These are phyloP conservation scores for Thymelicus lineola DNA, from an alignment of 2,888 invertebrate species.

Conservation along the genomic window DNA sequence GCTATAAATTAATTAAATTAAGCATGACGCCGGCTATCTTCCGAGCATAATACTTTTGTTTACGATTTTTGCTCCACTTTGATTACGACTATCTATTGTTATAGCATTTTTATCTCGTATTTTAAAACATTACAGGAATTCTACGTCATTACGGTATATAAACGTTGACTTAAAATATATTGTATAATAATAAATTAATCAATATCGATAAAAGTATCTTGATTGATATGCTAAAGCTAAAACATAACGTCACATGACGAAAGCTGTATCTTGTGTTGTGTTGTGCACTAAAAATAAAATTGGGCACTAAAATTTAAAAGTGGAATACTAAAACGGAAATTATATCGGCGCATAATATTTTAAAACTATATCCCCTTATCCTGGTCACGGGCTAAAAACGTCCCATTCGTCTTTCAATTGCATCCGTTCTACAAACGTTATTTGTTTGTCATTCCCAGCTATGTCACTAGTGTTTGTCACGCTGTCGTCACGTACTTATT, in stretches of 20 bases:
- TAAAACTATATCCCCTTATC: not conserved
- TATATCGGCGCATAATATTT: conserved; percentile 1
- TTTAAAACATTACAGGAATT: not conserved
- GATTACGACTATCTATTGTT: conserved; percentile 2
- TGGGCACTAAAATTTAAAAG: not conserved
- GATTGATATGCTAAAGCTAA: too few relatives aligned
- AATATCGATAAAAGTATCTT: too few relatives aligned
- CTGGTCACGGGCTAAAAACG: not conserved
- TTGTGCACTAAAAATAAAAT: not conserved
- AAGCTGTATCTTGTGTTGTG: too few relatives aligned
- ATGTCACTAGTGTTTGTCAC: not conserved
- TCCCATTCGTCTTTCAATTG: conserved; percentile 7
- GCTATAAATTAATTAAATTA: conserved; percentile 11
- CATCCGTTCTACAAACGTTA: not conserved
- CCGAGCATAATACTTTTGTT: conserved; percentile 13
- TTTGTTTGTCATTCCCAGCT: conserved; percentile 1
- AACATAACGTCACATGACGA: too few relatives aligned
- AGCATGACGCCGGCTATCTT: conserved; percentile 9
- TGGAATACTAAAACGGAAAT: conserved; percentile 8
- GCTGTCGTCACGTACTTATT: conserved; percentile 14
- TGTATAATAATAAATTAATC: too few relatives aligned
- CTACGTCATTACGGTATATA: too few relatives aligned
- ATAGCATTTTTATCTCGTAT: not conserved
- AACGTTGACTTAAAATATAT: too few relatives aligned
- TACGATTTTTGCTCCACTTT: conserved; percentile 17